Evolutionary conservation across 2,888 invertebrate genomes (phyloP), one percentile per base, ranked within the genome.

Genomic region (Drosophila monieri): DNA sequence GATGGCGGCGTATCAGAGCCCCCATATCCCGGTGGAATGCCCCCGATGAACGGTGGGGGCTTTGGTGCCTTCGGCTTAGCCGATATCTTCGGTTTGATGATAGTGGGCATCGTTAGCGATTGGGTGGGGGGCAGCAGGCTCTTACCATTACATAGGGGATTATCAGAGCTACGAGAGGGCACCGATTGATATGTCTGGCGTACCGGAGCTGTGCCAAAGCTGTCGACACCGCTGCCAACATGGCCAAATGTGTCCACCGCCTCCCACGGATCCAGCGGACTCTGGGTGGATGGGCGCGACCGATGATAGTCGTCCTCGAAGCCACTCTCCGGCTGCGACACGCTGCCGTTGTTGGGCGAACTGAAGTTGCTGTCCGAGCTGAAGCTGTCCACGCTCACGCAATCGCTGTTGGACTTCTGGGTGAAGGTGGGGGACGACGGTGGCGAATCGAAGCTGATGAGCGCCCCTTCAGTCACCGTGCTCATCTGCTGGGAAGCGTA

Each of bases 271-370:
- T 91, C 91, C 1, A 88, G 58, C 0, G 91, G 91, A 73, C 90
- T 91, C 37, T 89, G 88, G 12, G 91, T 89, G 9, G 89, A 80
- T 12, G 90, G 89, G 88, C 96, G 95, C 18, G 90, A 89, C 12
- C 90, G 68, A 43, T 85, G 80, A 89, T 95, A 96, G 89, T 96
- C 96, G 92, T 96, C 96, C 90, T 97, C 96, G 89, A 96, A 96
- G 3, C 96, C 95, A 91, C 95, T 95, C 89, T 95, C 95, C 44
- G 95, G 94, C 88, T 95, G 94, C 4, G 95, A 95, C 6, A 94
- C 93, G 85, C 94, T 95, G 14, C 95, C 94, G 75, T 91, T 91
- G 62, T 91, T 88, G 12, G 92, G 91, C 2, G 91, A 91, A 81
- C 94, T 94, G 56, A 93, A 93, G 72, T 94, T 95, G 35, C 94